Evolutionary conservation across 2,888 invertebrate species (phyloP).

Genomic region (Macrosiphum euphorbiae): DNA sequence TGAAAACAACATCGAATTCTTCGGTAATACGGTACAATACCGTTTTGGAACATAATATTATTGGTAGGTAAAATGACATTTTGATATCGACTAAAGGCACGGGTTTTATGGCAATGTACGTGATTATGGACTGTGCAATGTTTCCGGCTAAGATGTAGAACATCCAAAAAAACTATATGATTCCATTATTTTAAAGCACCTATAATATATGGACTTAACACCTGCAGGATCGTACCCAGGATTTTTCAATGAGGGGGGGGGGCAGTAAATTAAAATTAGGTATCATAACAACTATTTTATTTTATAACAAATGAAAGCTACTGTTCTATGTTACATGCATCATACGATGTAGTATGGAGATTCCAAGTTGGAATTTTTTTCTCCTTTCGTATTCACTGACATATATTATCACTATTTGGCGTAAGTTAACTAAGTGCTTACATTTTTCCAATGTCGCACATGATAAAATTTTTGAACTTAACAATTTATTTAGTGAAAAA

Average conservation of each 20-base stretch:
- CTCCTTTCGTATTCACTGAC: too few species aligned
- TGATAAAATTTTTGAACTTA: too few species aligned
- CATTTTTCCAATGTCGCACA: too few species aligned
- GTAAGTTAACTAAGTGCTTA: too few species aligned
- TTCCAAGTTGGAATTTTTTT: too few species aligned
- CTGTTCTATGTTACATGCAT: too few species aligned
- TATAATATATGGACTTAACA: background rate
- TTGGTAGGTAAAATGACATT: background rate
- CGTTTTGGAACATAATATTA: background rate
- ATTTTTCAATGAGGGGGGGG: background rate
- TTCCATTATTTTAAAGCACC: background rate
- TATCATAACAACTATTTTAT: background rate
- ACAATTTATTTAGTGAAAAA: too few species aligned
- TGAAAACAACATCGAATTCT: background rate
- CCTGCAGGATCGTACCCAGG: background rate
- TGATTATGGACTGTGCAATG: background rate
- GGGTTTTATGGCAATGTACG: background rate
- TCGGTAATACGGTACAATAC: background rate
- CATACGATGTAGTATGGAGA: too few species aligned
- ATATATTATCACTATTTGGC: too few species aligned
- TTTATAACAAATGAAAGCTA: background rate
- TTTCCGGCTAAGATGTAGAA: background rate
- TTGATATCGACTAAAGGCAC: background rate
- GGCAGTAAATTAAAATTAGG: background rate
- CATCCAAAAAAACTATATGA: background rate